Evolutionary conservation across 2,888 invertebrate species (phyloP).

Genomic region (Tenthredo livida): DNA sequence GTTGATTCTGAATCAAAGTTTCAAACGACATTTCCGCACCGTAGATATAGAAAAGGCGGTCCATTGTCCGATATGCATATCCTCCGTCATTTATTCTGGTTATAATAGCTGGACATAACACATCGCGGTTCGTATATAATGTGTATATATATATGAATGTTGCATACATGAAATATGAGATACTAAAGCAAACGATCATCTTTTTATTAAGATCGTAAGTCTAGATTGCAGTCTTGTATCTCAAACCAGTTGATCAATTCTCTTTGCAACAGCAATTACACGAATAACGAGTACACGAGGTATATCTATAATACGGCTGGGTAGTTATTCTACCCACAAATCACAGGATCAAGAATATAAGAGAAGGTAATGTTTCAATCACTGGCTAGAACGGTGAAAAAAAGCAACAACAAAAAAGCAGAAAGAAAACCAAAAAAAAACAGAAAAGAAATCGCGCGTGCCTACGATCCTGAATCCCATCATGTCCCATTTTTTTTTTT

Average conservation of each 20-base stretch:
- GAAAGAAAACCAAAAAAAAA: too few species aligned
- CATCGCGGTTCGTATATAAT: background rate
- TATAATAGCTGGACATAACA: background rate
- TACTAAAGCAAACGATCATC: background rate
- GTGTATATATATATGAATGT: background rate
- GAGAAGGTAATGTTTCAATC: conserved; percentile 27
- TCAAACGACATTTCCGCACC: background rate
- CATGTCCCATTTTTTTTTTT: background rate
- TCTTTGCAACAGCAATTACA: conserved; percentile 7
- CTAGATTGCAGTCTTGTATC: background rate
- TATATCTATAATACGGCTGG: background rate
- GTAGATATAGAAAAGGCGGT: background rate
- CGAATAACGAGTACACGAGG: conserved; percentile 5
- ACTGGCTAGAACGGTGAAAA: background rate
- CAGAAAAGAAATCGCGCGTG: background rate
- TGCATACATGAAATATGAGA: background rate
- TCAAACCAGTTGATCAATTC: background rate
- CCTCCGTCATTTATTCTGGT: background rate
- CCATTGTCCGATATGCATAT: background rate
- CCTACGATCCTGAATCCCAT: too few species aligned
- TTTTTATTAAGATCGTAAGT: background rate
- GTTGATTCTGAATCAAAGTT: background rate
- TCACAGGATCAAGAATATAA: conserved; percentile 29
- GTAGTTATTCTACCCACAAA: conserved; percentile 18
- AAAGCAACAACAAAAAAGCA: too few species aligned